These are phyloP conservation scores for Drosophila sturtevanti DNA, from an alignment of 1,140 invertebrate species.

Conservation along the genomic window DNA sequence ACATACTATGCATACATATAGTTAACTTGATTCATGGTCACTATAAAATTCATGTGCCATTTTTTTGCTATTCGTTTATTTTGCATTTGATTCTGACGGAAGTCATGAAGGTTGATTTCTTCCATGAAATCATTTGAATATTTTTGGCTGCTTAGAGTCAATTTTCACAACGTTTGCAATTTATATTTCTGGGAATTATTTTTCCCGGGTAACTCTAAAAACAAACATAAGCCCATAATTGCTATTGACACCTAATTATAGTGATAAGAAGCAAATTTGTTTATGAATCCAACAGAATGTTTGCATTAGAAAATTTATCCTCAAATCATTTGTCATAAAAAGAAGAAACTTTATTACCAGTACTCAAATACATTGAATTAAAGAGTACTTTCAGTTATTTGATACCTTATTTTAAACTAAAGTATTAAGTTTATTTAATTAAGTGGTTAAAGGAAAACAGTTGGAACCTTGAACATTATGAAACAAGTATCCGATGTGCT, in stretches of 20 bases:
- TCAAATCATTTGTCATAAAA: no score
- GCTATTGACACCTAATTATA: not conserved
- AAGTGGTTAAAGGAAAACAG: no score
- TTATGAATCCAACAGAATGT: no score
- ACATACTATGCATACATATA: conserved; percentile 10
- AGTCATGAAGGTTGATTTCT: conserved; percentile 46
- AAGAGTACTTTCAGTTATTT: no score
- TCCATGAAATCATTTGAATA: conserved; percentile 53
- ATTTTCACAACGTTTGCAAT: conserved; percentile 19
- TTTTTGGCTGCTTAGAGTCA: conserved; percentile 4
- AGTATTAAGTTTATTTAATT: no score
- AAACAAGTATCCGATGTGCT: no score
- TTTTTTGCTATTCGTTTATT: conserved; percentile 43
- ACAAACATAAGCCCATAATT: not conserved
- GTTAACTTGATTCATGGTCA: conserved; percentile 46
- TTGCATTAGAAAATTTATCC: no score
- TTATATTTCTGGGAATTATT: conserved; percentile 28
- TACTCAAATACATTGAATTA: no score
- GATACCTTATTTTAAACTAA: no score
- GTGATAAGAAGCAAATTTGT: not conserved
- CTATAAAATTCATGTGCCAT: conserved; percentile 61
- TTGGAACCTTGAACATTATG: no score
- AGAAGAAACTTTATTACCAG: no score
- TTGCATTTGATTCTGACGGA: conserved; percentile 45
- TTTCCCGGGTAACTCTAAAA: conserved; percentile 11